phyloP scores from a whole-genome alignment of 1,140 invertebrate species.

The Diachasmimorpha longicaudata region DNA sequence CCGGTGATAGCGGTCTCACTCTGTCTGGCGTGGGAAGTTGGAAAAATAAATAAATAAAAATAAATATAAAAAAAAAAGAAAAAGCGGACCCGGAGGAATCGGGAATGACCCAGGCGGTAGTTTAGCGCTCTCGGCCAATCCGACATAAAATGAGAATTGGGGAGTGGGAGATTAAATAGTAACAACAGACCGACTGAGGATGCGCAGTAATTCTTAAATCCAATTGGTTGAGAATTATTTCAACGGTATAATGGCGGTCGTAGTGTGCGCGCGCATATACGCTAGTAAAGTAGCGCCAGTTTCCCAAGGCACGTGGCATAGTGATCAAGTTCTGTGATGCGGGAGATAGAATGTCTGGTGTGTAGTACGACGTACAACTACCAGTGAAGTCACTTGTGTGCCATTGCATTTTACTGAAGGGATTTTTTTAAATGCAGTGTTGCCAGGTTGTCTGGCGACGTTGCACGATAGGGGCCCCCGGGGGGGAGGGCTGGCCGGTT shows the following conservation, averaged over 20 bases:
- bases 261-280: slow-evolving; percentile 24
- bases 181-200: not conserved
- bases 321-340: slow-evolving; percentile 8
- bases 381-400: not conserved
- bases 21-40: slow-evolving; percentile 29
- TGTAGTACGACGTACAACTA: slow-evolving; percentile 13
- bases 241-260: slow-evolving; percentile 24
- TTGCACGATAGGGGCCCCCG: not conserved
- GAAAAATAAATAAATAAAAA: slow-evolving; percentile 27
- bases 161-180: not conserved
- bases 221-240: slow-evolving; percentile 1
- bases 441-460: slow-evolving; percentile 25
- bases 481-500: not conserved
- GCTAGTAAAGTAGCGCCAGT: slow-evolving; percentile 34
- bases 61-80: not conserved
- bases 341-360: slow-evolving; percentile 22
- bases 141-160: not conserved
- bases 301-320: slow-evolving; percentile 39
- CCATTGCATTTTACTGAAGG: not conserved
- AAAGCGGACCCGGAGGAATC: not conserved
- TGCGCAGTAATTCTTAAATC: not conserved
- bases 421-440: slow-evolving; percentile 22
- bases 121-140: not conserved
- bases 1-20: not conserved
- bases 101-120: slow-evolving; percentile 13